Evolutionary conservation across 2,797 vertebrate species (phyloP), one percentile per base, ranked within the genome.

Genomic region (Chaenodraco wilsoni): DNA sequence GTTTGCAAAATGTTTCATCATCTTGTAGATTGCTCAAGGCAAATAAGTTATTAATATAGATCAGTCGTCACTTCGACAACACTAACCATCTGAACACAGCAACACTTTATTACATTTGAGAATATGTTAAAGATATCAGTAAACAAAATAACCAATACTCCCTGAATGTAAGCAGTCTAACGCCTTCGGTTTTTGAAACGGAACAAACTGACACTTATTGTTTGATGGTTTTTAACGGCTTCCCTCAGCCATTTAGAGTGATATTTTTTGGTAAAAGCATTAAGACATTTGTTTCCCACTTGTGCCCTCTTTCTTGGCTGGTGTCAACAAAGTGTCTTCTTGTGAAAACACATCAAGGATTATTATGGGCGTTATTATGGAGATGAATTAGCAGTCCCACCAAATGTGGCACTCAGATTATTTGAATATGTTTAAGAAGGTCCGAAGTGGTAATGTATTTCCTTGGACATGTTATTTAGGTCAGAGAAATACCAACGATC

Each of bases 31-130:
- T 41, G 1, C n/a, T 1, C 1, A 65, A 57, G 1, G 2, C 3
- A 70, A 44, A 65, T 56, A 45, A 2, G 69, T 51, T 65, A 55
- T 63, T 67, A 58, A 48, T 54, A 54, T 52, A 15, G 56, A 61
- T 1, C 1, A 5, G 51, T 12, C 21, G 48, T 67, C 52, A 37
- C 63, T n/a, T 1, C 27, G 33, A 40, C 44, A 49, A 11, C 27
- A 27, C 9, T 2, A 11, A 27, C 21, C 21, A 65, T 17, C 61
- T 62, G 44, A 27, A 56, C 1, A 1, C 31, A 43, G 15, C 45
- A 31, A 5, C 50, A 17, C 16, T 14, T 27, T 37, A 37, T 37
- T 49, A 17, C 16, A 57, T 19, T 19, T 33, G 17, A 48, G 52
- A 23, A 23, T 15, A 31, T 12, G 31, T 49, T 17, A 27, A 33